phyloP scores from a whole-genome alignment of 2,113 vertebrate species.

The Chamaea fasciata region DNA sequence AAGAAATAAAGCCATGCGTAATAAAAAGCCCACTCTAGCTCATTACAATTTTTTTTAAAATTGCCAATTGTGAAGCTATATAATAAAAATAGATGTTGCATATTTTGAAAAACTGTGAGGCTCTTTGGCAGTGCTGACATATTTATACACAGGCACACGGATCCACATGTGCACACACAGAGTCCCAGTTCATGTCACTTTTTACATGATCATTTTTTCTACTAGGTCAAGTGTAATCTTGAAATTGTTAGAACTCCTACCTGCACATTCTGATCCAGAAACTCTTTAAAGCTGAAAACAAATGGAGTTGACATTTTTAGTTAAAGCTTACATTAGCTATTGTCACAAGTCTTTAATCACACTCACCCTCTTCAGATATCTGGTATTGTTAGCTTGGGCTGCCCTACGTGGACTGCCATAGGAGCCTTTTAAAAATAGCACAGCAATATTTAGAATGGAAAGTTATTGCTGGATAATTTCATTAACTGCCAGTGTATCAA shows the following conservation, averaged over 20 bases:
- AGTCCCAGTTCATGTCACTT: slow-evolving; percentile 30
- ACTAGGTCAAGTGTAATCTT: slow-evolving; percentile 59
- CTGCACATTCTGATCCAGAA: slow-evolving; percentile 19
- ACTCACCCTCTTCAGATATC: slow-evolving; percentile 39
- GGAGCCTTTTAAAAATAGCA: slow-evolving; percentile 65
- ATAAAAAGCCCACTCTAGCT: slow-evolving; percentile 63
- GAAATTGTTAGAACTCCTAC: slow-evolving; percentile 50
- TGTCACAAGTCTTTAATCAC: slow-evolving; percentile 54
- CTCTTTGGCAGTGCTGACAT: background rate
- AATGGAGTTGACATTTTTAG: slow-evolving; percentile 61
- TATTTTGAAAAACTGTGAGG: slow-evolving; percentile 27
- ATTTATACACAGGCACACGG: background rate
- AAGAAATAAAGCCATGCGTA: slow-evolving; percentile 69
- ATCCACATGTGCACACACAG: background rate
- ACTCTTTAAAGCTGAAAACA: slow-evolving; percentile 57
- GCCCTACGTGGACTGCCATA: slow-evolving; percentile 34
- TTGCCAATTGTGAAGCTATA: slow-evolving; percentile 52
- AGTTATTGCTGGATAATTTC: slow-evolving; percentile 68
- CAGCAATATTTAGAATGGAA: slow-evolving; percentile 68
- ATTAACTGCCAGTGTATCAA: slow-evolving; percentile 64
- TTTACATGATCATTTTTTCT: slow-evolving; percentile 30
- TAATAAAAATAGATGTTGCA: slow-evolving; percentile 59
- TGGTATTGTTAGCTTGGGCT: background rate
- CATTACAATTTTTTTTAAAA: slow-evolving; percentile 35
- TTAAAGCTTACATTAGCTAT: slow-evolving; percentile 65